Base-by-base conservation (phyloP, 2,888 invertebrate genomes). In the Macrosoma leucophasiata region DNA sequence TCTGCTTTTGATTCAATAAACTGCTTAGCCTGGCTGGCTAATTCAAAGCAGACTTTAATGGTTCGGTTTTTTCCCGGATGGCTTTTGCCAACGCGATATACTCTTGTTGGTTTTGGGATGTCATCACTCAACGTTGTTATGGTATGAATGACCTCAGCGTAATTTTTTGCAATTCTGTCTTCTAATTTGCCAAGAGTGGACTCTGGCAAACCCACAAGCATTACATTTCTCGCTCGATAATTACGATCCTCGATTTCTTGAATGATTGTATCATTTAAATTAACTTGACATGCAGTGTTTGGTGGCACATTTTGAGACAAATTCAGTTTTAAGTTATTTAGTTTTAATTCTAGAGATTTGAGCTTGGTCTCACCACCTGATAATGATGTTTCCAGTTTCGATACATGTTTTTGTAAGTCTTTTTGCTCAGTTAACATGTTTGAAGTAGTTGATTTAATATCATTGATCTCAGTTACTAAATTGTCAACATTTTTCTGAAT, bases 1-100 rank as follows among this genome's bases (percentile, higher is more conserved):
- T 18, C 39, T 44, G 19, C 36, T 41, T 9, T 33, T 31, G 1
- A 43, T 29, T 12, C n/a, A n/a, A n/a, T n/a, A n/a, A 43, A 19
- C 6, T 22, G 20, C 29, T 28, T 35, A 3, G 31, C 38, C 13
- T 30, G 31, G 12, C 33, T 36, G 11, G 21, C 11, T 13, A 13
- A 28, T n/a, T 36, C 30, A 20, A 41, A 44, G 13, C 44, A 41
- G 6, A 41, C 20, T 12, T 44, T 41, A 13, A 44, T 22, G 8
- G 30, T 34, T 4, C 41, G 41, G 19, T 13, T 36, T 20, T 35
- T 38, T 1, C 11, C 26, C 1, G 36, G 27, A 19, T 14, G 19
- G 11, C 29, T 25, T 23, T 43, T 43, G 15, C 40, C 43, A 20
- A 37, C 35, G 9, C 43, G 18, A 18, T 21, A 39, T 7, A 36